A percentile compares a stretch with the other conserved stretches of the same genome.
phyloP scores from a whole-genome alignment of 2,888 invertebrate genomes.

The Osedax fenrisi region DNA sequence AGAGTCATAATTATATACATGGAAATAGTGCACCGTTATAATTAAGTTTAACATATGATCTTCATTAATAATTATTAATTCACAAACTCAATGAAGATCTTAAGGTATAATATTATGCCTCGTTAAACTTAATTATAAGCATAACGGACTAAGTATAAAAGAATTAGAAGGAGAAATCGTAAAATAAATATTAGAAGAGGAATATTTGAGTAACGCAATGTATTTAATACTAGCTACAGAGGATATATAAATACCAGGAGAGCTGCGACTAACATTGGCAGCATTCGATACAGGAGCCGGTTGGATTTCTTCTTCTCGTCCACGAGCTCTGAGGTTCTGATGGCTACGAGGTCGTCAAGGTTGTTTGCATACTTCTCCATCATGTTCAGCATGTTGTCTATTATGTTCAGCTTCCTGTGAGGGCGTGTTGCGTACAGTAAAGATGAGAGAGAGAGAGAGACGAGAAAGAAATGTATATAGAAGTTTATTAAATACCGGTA shows the following conservation, averaged over 20 bases:
- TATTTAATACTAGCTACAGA: background rate
- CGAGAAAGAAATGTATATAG: background rate
- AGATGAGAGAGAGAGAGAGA: background rate
- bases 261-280: slow-evolving; percentile 41
- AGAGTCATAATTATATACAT: too few species aligned
- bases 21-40: too few species aligned
- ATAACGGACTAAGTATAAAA: too few species aligned
- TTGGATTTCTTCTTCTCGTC: slow-evolving; percentile 46
- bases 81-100: too few species aligned
- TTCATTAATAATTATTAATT: too few species aligned
- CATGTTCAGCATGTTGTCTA: slow-evolving; percentile 46
- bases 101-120: too few species aligned
- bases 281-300: slow-evolving; percentile 42
- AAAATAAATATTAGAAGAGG: background rate
- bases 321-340: slow-evolving; percentile 42
- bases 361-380: slow-evolving; percentile 45
- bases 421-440: background rate
- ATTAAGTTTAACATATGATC: too few species aligned
- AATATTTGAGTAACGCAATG: background rate
- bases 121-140: too few species aligned
- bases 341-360: slow-evolving; percentile 42
- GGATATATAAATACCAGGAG: background rate
- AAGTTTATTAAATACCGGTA: too few species aligned
- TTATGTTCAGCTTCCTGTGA: slow-evolving; percentile 41
- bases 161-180: too few species aligned